A percentile compares a stretch with the other conserved stretches of the same genome.
Evolutionary conservation across 1,140 invertebrate genomes (phyloP).

Genomic region (Apocrypta bakeri): DNA sequence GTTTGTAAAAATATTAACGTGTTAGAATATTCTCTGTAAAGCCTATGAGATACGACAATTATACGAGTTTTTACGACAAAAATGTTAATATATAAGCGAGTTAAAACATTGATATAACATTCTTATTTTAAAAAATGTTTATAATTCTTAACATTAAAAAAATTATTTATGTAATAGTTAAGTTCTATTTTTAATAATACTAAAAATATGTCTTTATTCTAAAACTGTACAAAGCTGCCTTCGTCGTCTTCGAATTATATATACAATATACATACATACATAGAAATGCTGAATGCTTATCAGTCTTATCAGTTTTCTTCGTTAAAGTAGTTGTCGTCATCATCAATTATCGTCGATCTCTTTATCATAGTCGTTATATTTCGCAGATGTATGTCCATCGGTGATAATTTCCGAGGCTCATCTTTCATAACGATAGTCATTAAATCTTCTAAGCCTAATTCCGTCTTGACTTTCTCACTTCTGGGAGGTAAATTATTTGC

Average conservation of each 20-base stretch:
- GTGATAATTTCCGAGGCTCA: neutral
- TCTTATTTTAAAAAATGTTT: neutral
- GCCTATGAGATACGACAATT: neutral
- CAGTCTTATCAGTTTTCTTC: neutral
- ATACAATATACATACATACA: neutral
- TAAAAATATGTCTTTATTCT: neutral
- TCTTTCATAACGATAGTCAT: neutral
- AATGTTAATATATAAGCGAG: constrained; percentile 17
- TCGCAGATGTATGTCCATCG: neutral
- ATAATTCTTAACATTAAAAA: neutral
- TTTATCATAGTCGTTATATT: neutral
- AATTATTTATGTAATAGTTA: neutral
- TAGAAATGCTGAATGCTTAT: neutral
- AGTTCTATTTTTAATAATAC: neutral
- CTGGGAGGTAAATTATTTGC: constrained; percentile 25
- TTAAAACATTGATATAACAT: neutral
- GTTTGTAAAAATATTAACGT: constrained; percentile 7
- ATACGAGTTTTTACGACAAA: neutral
- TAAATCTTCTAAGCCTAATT: neutral
- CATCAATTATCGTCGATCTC: neutral
- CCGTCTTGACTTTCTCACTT: neutral
- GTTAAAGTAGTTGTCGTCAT: neutral
- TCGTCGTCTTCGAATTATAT: neutral
- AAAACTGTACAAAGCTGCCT: constrained; percentile 9
- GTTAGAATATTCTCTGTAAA: constrained; percentile 7